These are phyloP conservation scores for Anastatus disparis DNA, from an alignment of 1,140 invertebrate species.

Conservation along the genomic window DNA sequence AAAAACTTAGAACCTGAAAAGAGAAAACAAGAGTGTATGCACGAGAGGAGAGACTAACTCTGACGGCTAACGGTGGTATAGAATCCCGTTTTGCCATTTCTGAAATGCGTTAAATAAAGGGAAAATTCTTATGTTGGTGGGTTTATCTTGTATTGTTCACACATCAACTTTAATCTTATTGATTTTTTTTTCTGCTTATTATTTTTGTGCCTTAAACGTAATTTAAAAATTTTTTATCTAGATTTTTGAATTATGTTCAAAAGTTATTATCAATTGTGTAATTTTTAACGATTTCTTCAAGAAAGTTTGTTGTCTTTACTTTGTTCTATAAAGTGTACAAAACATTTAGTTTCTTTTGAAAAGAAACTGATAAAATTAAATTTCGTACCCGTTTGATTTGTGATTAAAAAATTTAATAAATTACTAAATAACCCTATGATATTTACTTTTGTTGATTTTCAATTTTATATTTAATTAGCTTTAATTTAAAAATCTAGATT, in stretches of 20 bases:
- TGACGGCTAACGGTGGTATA: not conserved
- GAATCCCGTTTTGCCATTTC: conserved; percentile 19
- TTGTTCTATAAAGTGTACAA: no score
- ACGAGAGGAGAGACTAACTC: conserved; percentile 35
- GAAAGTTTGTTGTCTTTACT: no score
- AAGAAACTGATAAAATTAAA: no score
- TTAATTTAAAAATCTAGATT: not conserved
- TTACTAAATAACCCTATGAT: no score
- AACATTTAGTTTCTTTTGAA: no score
- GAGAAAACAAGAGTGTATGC: conserved; percentile 11
- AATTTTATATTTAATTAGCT: no score
- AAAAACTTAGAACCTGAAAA: conserved; percentile 11
- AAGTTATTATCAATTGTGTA: no score
- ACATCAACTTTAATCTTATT: not conserved
- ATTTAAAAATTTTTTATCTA: not conserved
- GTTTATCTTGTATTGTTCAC: conserved; percentile 14
- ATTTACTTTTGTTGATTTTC: no score
- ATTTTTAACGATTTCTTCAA: no score
- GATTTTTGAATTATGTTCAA: conserved; percentile 6
- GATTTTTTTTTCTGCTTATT: conserved; percentile 2
- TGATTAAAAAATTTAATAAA: no score
- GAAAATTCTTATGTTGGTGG: conserved; percentile 30
- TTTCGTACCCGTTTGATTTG: no score
- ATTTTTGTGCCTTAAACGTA: no score
- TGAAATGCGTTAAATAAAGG: conserved; percentile 40